Base-by-base conservation (phyloP, 2,888 invertebrate genomes). In the Mythimna lalbum region DNA sequence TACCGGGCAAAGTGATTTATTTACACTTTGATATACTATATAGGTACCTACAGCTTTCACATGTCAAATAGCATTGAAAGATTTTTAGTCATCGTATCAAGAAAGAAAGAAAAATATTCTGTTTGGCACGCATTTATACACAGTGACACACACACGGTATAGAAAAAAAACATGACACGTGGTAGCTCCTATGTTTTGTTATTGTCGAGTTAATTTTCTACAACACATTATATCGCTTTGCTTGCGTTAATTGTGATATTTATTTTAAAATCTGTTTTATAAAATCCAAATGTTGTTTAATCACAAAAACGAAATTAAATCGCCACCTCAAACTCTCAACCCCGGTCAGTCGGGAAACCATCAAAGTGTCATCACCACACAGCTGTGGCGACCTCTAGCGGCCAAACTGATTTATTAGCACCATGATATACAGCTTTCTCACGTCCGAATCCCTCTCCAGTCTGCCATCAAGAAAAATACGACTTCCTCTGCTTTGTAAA, bases 371-470 rank as follows among this genome's bases (percentile, higher is more conserved):
- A 69, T 49, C 77, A 63, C 62, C 0, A 0, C 21, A 23, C 77
- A 78, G 77, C 77, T 74, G 77, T 65, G 69, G 64, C 79, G 79
- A 79, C 77, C 77, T 78, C 77, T 79, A 52, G 31, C 69, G 53
- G 53, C 50, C 79, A 47, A 56, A 79, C 75, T 78, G 79, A 78
- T 78, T 78, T 78, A 78, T 78, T 74, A 47, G 55, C 69, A 47
- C 69, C 33, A 60, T 74, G 79, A 63, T 60, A 49, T 14, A 78
- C 14, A 21, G n/a, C 59, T 12, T 55, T 50, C 73, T 36, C 53
- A 47, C 61, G 60, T 69, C 43, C 17, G 36, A 71, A 27, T 52
- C 43, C 21, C 61, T 57, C 50, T 21, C 19, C 21, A 49, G 33
- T 55, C 33, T 19, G 74, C 66, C 66, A 27, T 33, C 47, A 19